A percentile compares a stretch with the other conserved stretches of the same genome.
Conservation (phyloP, 2,888 invertebrate genomes). For the Halocaridina rubra region DNA sequence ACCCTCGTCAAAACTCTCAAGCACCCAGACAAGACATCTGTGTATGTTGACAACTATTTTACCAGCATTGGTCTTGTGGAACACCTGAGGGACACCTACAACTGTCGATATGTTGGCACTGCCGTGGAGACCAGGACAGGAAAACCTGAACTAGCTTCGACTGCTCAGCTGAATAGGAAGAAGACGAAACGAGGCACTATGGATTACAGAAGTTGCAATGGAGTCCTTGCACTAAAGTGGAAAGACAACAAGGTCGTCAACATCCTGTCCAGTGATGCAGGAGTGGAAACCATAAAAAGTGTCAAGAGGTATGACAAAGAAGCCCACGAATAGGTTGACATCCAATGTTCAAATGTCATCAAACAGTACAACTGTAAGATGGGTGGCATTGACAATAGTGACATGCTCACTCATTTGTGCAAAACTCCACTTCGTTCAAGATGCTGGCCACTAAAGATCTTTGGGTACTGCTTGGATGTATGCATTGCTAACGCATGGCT, state of each 20-base stretch:
- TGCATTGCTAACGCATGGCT: no score
- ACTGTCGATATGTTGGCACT: background rate
- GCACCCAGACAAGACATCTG: no score
- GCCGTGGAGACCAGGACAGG: no score
- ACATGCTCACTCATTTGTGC: no score
- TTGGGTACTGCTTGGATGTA: background rate
- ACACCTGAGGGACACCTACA: background rate
- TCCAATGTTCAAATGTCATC: no score
- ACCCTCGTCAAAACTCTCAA: no score
- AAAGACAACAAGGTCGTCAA: constrained; percentile 5
- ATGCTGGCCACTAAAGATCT: constrained; percentile 3
- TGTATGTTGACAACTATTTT: constrained; percentile 4
- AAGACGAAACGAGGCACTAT: background rate
- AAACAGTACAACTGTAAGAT: no score
- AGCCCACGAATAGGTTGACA: background rate
- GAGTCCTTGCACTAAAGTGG: background rate
- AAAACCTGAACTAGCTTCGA: no score
- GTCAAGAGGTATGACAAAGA: background rate
- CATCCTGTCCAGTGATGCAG: background rate
- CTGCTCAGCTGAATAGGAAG: background rate
- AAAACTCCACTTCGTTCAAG: background rate
- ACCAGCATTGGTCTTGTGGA: constrained; percentile 10
- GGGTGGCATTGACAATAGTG: no score
- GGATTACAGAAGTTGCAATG: background rate
- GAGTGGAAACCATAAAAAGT: background rate